These are phyloP conservation scores for Galerucella calmariensis DNA, from an alignment of 2,888 invertebrate genomes.

Conservation along the genomic window DNA sequence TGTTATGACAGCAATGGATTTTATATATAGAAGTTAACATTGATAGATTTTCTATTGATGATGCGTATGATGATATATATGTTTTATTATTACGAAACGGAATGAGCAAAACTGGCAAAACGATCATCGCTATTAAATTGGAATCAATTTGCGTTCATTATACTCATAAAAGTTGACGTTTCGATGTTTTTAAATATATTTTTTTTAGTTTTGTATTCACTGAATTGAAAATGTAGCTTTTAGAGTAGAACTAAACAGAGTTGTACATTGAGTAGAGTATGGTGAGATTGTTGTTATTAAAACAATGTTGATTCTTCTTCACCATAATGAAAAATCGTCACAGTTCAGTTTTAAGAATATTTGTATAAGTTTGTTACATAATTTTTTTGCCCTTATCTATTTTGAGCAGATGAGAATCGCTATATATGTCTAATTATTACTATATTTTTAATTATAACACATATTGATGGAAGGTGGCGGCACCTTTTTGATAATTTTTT, in stretches of 20 bases:
- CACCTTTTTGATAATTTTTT: constrained; percentile 16
- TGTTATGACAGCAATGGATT: constrained; percentile 53
- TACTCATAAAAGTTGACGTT: neutral
- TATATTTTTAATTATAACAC: constrained; percentile 20
- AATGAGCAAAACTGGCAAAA: constrained; percentile 14
- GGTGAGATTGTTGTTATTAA: too few relatives aligned
- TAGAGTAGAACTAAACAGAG: too few relatives aligned
- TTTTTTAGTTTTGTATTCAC: too few relatives aligned
- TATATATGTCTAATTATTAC: constrained; percentile 19
- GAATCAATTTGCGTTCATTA: neutral
- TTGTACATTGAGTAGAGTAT: too few relatives aligned
- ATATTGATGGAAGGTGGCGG: constrained; percentile 18
- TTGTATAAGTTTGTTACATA: too few relatives aligned
- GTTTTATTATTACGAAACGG: constrained; percentile 31
- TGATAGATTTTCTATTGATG: constrained; percentile 29
- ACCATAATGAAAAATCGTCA: too few relatives aligned
- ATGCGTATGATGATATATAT: constrained; percentile 31
- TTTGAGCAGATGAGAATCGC: neutral
- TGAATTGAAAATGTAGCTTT: too few relatives aligned
- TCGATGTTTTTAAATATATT: neutral
- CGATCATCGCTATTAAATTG: constrained; percentile 7
- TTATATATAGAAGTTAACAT: constrained; percentile 47
- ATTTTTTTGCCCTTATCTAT: neutral
- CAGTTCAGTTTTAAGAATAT: too few relatives aligned
- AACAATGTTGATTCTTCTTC: too few relatives aligned